Conservation (phyloP, 2,888 invertebrate species). For the Clepsis dumicolana region DNA sequence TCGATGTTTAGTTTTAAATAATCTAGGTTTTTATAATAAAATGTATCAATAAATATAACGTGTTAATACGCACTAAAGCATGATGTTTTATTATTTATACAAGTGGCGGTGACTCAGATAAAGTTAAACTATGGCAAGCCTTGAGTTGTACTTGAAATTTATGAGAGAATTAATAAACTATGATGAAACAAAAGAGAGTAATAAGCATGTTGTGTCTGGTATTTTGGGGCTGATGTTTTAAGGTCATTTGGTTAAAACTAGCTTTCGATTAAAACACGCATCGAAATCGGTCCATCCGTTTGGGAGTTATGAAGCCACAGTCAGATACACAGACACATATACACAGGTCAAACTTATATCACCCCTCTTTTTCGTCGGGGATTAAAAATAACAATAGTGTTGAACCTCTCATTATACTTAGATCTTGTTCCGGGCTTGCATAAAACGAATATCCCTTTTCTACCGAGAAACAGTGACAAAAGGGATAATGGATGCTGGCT, state of each 20-base stretch:
- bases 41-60: conserved; percentile 77
- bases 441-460: too few species aligned
- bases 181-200: conserved; percentile 26
- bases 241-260: background rate
- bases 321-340: too few species aligned
- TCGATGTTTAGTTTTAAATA: conserved; percentile 55
- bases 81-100: conserved; percentile 55
- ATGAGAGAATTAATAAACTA: conserved; percentile 29
- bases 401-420: too few species aligned
- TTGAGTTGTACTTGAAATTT: conserved; percentile 37
- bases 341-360: too few species aligned
- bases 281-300: too few species aligned
- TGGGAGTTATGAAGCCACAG: too few species aligned
- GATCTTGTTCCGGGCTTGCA: too few species aligned
- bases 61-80: conserved; percentile 76
- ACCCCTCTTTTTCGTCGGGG: too few species aligned
- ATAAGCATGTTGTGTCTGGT: conserved; percentile 8
- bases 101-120: conserved; percentile 31
- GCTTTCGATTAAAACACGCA: background rate
- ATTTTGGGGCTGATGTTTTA: conserved; percentile 7
- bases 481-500: too few species aligned
- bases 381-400: too few species aligned
- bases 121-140: conserved; percentile 13
- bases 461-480: too few species aligned
- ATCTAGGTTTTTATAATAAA: conserved; percentile 55